Evolutionary conservation across 2,113 vertebrate species (phyloP).

Genomic region (Percopsis transmontana): DNA sequence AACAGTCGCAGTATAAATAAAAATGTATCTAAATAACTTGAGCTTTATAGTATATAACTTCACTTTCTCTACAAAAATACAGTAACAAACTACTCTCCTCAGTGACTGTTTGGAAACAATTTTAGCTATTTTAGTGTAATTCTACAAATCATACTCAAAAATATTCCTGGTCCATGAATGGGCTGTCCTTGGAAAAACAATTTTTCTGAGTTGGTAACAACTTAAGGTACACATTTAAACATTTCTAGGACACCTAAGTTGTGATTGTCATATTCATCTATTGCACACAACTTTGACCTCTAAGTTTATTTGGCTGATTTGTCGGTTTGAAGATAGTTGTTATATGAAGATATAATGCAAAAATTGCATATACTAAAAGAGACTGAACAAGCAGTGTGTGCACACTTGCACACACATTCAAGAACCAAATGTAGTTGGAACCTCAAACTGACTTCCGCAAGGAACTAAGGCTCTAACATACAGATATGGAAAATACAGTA

Average conservation of each 20-base stretch:
- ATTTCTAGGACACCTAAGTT: slow-evolving; percentile 53
- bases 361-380: too few relatives aligned
- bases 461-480: slow-evolving; percentile 30
- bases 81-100: slow-evolving; percentile 58
- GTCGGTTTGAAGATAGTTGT: too few relatives aligned
- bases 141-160: slow-evolving; percentile 53
- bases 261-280: slow-evolving; percentile 71
- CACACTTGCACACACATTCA: slow-evolving; percentile 29
- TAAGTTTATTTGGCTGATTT: too few relatives aligned
- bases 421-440: slow-evolving; percentile 24
- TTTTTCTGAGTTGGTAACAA: slow-evolving; percentile 17
- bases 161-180: slow-evolving; percentile 48
- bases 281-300: slow-evolving; percentile 42
- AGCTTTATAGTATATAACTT: slow-evolving; percentile 43
- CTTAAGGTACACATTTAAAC: slow-evolving; percentile 10
- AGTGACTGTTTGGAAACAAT: slow-evolving; percentile 40
- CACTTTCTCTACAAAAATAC: slow-evolving; percentile 74
- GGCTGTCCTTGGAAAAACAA: slow-evolving; percentile 58
- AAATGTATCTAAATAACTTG: slow-evolving; percentile 42
- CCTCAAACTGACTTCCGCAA: slow-evolving; percentile 19
- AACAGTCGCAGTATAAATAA: slow-evolving; percentile 59
- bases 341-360: too few relatives aligned
- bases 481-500: slow-evolving; percentile 63
- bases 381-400: too few relatives aligned
- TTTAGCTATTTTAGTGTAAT: slow-evolving; percentile 37